Evolutionary conservation across 30 jellyfish, hydroid and myxozoan species (phyloP), one percentile per base, ranked within the genome.

Genomic region (Aurelia sp.): DNA sequence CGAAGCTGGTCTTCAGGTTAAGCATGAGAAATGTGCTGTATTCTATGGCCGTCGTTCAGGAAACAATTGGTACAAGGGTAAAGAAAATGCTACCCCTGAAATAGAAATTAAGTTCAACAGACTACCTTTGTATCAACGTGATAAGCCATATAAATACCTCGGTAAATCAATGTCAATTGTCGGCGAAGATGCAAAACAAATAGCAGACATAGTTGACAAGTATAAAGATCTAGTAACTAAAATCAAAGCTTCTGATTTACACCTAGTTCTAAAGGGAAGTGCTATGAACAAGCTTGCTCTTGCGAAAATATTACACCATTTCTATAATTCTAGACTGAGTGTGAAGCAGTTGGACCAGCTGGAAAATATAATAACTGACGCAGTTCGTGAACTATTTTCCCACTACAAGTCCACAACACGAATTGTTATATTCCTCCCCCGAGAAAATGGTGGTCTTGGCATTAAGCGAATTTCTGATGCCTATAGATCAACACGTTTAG

Each of bases 241-340:
- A 66, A 63, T 79, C 33, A 27, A 27, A 27, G 33, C 33, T 27
- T 27, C 33, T 27, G 33, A 27, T 27, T 27, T 27, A 27, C 90
- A 83, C 21, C 3, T 79, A 19, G 57, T 72, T 15, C 51, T 79
- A 63, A 55, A 71, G 62, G 64, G 40, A 23, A 72, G 93, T 58
- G 93, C 93, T 35, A n/a, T 61, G 23, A 71, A 84, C 84, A 70
- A 84, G 6, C 40, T 82, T 23, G 93, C 93, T 62, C 68, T 71
- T 50, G 93, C 87, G 20, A 84, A 70, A 73, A 71, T 84, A 44
- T 73, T 59, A 27, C 81, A 84, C 66, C 80, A 84, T 71, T 84
- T 71, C 60, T 21, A 71, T 51, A 70, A 84, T 21, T n/a, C 79
- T 1, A 71, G 86, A 84, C 67, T 41, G 52, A 53, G 19, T 22